These are phyloP conservation scores for Temnothorax unifasciatus DNA, from an alignment of 2,888 invertebrate species.

Conservation along the genomic window DNA sequence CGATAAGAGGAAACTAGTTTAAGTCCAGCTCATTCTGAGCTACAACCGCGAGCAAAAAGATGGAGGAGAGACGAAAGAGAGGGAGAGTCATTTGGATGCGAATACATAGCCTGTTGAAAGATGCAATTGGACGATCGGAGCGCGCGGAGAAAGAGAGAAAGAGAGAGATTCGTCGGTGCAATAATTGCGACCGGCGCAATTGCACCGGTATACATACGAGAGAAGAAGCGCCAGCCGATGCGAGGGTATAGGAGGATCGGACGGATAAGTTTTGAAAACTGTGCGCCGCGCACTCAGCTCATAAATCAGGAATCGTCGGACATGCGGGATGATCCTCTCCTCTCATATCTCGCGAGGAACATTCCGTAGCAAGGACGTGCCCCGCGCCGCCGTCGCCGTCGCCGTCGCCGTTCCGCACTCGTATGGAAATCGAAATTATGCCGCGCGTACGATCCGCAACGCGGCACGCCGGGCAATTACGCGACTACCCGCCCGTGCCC, in stretches of 20 bases:
- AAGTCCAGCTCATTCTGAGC: conserved; percentile 30
- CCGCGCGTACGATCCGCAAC: conserved; percentile 12
- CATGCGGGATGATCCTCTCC: conserved; percentile 69
- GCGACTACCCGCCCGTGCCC: conserved; percentile 56
- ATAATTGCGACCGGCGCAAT: conserved; percentile 70
- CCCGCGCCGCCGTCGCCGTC: conserved; percentile 13
- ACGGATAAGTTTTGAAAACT: conserved; percentile 71
- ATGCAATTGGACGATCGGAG: conserved; percentile 59
- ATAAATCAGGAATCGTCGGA: conserved; percentile 75
- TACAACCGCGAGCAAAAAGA: conserved; percentile 21
- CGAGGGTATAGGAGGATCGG: not conserved
- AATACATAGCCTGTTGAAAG: conserved; percentile 66
- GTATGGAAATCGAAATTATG: conserved; percentile 74
- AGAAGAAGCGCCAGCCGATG: not conserved
- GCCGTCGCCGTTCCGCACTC: conserved; percentile 52
- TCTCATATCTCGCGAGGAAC: conserved; percentile 58
- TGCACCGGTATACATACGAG: conserved; percentile 56
- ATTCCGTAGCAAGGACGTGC: conserved; percentile 41
- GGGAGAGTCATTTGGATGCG: conserved; percentile 63
- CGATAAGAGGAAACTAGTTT: conserved; percentile 49
- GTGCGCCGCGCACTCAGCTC: conserved; percentile 57
- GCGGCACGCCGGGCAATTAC: conserved; percentile 63
- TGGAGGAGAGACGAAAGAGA: not conserved
- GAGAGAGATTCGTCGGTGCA: conserved; percentile 47
- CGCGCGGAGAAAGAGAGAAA: not conserved